Base-by-base conservation (phyloP, 2,113 vertebrate species). In the Eleginops maclovinus region DNA sequence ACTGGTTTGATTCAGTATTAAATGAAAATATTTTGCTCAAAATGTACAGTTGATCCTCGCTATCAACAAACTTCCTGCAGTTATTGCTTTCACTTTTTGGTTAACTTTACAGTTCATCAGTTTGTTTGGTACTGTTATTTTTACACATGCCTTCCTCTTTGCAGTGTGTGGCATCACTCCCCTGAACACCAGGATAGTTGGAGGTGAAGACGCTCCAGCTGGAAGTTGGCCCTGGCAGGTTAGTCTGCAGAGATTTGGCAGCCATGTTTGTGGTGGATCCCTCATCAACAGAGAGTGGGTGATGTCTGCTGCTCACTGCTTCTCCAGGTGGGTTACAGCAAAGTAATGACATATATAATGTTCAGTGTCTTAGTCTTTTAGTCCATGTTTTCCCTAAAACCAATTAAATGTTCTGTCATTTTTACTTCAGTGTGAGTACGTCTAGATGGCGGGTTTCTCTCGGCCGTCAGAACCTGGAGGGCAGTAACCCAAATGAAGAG, bases 151-250 rank as follows among this genome's bases (percentile, higher is more conserved):
- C 0, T 19, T 0, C 12, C 1, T 60, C 3, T 28, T 53, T 44
- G 1, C 63, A 94, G 94, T 92, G 4, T 95, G 94, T 36, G 94
- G 93, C 9, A 88, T 0, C 0, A 3, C 62, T 47, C 81, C 80
- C 4, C 7, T 63, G 17, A 81, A 31, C 66, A 7, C 56, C 67
- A 91, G 87, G 51, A 94, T 95, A 61, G 72, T 95, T 4, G 94
- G 94, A 44, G 94, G 94, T n/a, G 51, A 88, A 1, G 75, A 91
- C 3, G 85, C 91, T 0, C 49, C 21, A 16, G 61, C 43, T 0
- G 89, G 91, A 16, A 41, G 79, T 53, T 95, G 94, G 93, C 94
- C 94, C 0, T 95, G 94, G 94, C 93, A 95, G 60, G 90, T 76
- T 44, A 94, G 94, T 56, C 79, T 95, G 63, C 79, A 85, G 14